Evolutionary conservation across 2,888 invertebrate genomes (phyloP), one percentile per base, ranked within the genome.

Genomic region (Drosophila kambysellisi): DNA sequence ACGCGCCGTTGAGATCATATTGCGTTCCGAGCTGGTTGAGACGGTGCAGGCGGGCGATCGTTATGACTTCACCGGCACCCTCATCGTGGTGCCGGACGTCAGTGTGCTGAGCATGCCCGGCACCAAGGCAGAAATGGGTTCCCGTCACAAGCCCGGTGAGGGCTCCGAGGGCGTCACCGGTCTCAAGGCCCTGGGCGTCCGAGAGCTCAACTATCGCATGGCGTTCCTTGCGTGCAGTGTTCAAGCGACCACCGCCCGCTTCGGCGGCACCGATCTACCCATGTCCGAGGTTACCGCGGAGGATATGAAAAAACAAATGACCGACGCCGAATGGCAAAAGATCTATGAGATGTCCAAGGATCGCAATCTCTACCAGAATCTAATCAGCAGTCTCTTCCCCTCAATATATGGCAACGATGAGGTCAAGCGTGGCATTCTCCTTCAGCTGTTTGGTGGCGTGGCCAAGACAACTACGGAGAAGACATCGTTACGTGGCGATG

Each of bases 381-480:
- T 99, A 62, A 97, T 98, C 52, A 95, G 95, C 61, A 97, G 98
- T 90, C 94, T 99, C 53, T 99, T 99, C 91, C 99, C 99, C 0
- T 97, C 99, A 50, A 96, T 99, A 82, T 98, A 99, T 91, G 99
- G 99, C 0, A 98, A 97, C 92, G 99, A 98, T 82, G 99, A 99
- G 93, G 97, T 99, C 0, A 99, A 99, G 93, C 94, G 96, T 61
- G 98, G 97, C 1, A 96, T 99, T 63, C 94, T 99, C 12, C 94
- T 99, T 43, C 99, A 99, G 97, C 92, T 99, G 82, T 99, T 99
- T 92, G 98, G 99, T 6, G 99, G 99, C 0, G 99, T 99, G 0
- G 96, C 97, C 0, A 99, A 99, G 94, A 97, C 96, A 30, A 99
- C 99, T 0, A 94, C 95, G 39, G 99, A 99, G 94, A 96, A 96